phyloP scores from a whole-genome alignment of 2,888 invertebrate species.

The Pachycephus smyrnensis region DNA sequence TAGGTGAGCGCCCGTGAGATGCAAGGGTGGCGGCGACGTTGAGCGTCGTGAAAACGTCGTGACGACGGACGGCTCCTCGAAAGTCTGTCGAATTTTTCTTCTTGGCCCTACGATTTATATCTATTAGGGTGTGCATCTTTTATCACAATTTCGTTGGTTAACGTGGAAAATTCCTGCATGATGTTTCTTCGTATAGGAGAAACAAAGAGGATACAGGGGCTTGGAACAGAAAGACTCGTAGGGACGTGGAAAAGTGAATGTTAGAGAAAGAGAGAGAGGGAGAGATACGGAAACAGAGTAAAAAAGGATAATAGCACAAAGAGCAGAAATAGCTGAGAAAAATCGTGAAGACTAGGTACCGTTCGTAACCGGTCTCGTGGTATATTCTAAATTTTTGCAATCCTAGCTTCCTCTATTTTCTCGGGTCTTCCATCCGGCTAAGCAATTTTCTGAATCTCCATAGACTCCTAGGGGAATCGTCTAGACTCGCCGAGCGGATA shows the following conservation, averaged over 20 bases:
- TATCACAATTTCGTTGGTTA: neutral
- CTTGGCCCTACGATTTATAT: neutral
- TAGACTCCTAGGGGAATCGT: slow-evolving; percentile 32
- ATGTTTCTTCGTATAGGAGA: neutral
- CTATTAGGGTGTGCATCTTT: neutral
- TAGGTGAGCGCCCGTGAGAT: neutral
- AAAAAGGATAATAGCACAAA: neutral
- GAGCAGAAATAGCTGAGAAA: neutral
- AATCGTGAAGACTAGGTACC: neutral
- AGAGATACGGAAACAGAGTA: neutral
- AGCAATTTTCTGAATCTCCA: slow-evolving; percentile 48
- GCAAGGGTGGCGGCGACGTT: neutral
- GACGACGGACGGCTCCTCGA: neutral
- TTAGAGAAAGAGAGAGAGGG: neutral
- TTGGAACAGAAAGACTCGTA: neutral
- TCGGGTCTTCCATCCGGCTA: slow-evolving; percentile 33
- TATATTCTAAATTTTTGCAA: neutral
- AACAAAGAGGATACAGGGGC: neutral
- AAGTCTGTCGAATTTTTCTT: neutral
- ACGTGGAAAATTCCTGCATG: neutral
- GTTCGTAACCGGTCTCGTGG: neutral
- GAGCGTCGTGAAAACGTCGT: neutral
- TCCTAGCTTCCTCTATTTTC: neutral
- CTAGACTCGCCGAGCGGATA: neutral
- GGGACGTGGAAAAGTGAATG: slow-evolving; percentile 14